Percentiles rank a stretch among this genome's conserved stretches.
phyloP scores from a whole-genome alignment of 2,888 invertebrate species.

The Automeris io region DNA sequence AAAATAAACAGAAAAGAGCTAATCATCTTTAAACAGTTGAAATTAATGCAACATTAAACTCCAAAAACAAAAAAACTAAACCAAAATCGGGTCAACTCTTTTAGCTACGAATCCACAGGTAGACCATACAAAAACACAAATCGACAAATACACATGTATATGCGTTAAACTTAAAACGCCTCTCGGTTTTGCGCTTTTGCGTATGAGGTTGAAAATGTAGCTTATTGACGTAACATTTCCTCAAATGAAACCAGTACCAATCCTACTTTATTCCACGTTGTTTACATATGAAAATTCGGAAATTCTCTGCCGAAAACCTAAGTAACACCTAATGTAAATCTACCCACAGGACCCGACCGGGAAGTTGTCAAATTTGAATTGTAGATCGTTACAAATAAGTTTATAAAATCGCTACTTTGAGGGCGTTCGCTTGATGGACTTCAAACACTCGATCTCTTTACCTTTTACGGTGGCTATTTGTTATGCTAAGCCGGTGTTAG shows the following conservation, averaged over 20 bases:
- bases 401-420: constrained; percentile 39
- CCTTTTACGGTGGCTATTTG: constrained; percentile 12
- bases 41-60: too few species aligned
- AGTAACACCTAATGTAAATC: constrained; percentile 44
- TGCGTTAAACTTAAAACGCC: too few species aligned
- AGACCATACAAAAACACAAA: too few species aligned
- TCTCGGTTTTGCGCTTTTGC: too few species aligned
- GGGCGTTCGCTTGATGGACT: constrained; percentile 37
- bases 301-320: constrained; percentile 31
- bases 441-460: constrained; percentile 12
- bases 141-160: too few species aligned
- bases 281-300: constrained; percentile 38
- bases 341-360: constrained; percentile 25
- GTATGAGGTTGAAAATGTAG: not conserved
- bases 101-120: too few species aligned
- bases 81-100: too few species aligned
- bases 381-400: constrained; percentile 54
- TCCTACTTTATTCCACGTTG: constrained; percentile 15
- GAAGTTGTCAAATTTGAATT: constrained; percentile 56
- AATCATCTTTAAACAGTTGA: too few species aligned
- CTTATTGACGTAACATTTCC: not conserved
- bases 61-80: too few species aligned
- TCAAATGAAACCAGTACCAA: not conserved
- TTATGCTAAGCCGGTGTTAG: not conserved
- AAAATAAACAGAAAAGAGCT: too few species aligned